Conservation (phyloP, 2,888 invertebrate species). For the Drosophila putrida region DNA sequence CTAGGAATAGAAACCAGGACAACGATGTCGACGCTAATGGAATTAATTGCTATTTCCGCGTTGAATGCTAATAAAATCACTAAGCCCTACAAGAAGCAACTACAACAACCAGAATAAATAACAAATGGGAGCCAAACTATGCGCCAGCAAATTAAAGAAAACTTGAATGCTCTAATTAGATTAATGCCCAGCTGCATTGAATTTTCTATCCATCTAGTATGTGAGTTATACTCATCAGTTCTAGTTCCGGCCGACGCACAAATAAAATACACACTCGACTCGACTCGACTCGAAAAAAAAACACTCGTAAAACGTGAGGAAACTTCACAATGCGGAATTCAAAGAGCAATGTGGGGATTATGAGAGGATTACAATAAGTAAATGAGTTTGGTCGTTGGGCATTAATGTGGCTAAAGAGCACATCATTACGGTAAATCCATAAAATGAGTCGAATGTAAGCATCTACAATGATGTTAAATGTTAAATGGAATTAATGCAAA, state of each 20-base stretch:
- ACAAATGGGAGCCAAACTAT: constrained; percentile 33
- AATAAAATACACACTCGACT: constrained; percentile 5
- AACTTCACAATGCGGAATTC: constrained; percentile 38
- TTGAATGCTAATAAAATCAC: constrained; percentile 69
- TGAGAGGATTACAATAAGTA: constrained; percentile 50
- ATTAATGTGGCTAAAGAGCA: constrained; percentile 57
- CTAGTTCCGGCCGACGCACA: neutral
- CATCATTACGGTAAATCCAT: constrained; percentile 46
- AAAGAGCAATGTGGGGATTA: constrained; percentile 44
- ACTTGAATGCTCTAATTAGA: constrained; percentile 68
- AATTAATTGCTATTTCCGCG: constrained; percentile 71
- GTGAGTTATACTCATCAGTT: constrained; percentile 5
- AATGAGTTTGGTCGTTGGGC: constrained; percentile 35
- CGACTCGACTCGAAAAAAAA: neutral
- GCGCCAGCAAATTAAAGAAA: constrained; percentile 60
- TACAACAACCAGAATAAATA: constrained; percentile 23
- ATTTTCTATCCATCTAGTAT: neutral
- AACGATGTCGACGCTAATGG: constrained; percentile 54
- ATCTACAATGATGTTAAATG: constrained; percentile 24
- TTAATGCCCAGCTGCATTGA: constrained; percentile 28
- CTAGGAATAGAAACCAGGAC: constrained; percentile 21
- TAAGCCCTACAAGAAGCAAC: constrained; percentile 41
- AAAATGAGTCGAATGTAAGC: constrained; percentile 8
- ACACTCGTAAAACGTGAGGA: constrained; percentile 38
- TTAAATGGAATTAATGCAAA: constrained; percentile 31